Evolutionary conservation across 1,140 invertebrate genomes (phyloP).

Genomic region (Condylostylus longicornis): DNA sequence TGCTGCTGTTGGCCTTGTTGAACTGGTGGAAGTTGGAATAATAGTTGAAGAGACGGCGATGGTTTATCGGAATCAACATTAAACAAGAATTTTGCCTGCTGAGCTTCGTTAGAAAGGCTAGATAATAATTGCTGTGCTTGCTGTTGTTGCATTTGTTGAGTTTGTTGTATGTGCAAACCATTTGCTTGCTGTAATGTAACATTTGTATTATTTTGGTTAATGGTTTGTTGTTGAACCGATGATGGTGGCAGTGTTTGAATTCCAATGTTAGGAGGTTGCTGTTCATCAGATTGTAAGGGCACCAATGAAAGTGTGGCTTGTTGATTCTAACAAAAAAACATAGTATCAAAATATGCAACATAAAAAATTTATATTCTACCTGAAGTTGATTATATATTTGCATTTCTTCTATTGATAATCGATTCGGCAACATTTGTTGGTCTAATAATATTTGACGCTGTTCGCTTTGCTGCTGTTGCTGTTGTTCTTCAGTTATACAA

Average conservation of each 20-base stretch:
- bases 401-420: conserved; percentile 27
- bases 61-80: conserved; percentile 28
- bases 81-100: conserved; percentile 26
- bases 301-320: conserved; percentile 20
- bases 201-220: no score
- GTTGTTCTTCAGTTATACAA: conserved; percentile 13
- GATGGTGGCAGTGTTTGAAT: conserved; percentile 3
- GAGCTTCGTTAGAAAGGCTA: conserved; percentile 26
- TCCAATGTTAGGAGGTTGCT: conserved; percentile 13
- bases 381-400: conserved; percentile 5
- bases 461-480: conserved; percentile 11
- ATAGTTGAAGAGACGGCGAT: conserved; percentile 25
- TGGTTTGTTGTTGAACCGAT: neutral
- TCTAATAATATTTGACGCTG: conserved; percentile 15
- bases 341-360: neutral
- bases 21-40: conserved; percentile 25
- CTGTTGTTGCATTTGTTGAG: conserved; percentile 34
- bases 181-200: conserved; percentile 14
- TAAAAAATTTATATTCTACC: neutral
- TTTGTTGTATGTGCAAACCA: conserved; percentile 31
- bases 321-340: conserved; percentile 6
- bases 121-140: conserved; percentile 33
- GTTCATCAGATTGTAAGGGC: conserved; percentile 15
- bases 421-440: conserved; percentile 25
- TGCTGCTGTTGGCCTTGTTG: conserved; percentile 13